Evolutionary conservation across 2,113 vertebrate genomes (phyloP), one percentile per base, ranked within the genome.

Genomic region (Crotalus helleri): DNA sequence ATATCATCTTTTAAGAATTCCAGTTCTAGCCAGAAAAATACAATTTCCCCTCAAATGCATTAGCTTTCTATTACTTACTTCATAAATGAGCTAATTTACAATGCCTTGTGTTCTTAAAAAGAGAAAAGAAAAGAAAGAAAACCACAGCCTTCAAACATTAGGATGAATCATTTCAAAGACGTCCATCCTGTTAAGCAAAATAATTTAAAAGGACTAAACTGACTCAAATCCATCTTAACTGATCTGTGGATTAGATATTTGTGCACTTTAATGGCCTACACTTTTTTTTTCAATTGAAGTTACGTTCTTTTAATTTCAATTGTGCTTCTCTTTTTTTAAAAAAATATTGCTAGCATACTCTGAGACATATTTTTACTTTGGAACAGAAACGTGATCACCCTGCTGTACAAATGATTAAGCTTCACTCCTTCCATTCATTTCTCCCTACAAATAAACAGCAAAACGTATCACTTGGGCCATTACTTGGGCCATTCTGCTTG

Each of bases 321-420:
- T 54, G 64, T 88, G 39, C 61, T 93, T 64, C 91, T 91, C 91
- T 92, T 51, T 46, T 54, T 59, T 58, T 23, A 39, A 46, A 49
- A 88, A 87, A 44, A 7, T 95, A 94, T 93, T 93, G 61, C 92
- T 55, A 87, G 87, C 91, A 74, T 94, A 85, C 91, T 88, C 19
- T 17, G 13, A 1, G 0, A 39, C 90, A 39, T 33, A 81, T 19
- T 21, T 24, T 53, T 51, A 89, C 87, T 81, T 95, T 95, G 86
- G 15, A 55, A 90, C 29, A 59, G 29, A 93, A 89, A 33, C 19
- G 46, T 46, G 95, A 49, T 87, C 93, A 90, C 93, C 24, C 86
- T 95, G 93, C 92, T 94, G 96, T 93, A 85, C 91, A 93, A 94
- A 94, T 87, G 94, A 90, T 95, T 95, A 95, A 95, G 94, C 90